These are phyloP conservation scores for Hypselothyrea guttata DNA, from an alignment of 2,888 invertebrate genomes.

Conservation along the genomic window DNA sequence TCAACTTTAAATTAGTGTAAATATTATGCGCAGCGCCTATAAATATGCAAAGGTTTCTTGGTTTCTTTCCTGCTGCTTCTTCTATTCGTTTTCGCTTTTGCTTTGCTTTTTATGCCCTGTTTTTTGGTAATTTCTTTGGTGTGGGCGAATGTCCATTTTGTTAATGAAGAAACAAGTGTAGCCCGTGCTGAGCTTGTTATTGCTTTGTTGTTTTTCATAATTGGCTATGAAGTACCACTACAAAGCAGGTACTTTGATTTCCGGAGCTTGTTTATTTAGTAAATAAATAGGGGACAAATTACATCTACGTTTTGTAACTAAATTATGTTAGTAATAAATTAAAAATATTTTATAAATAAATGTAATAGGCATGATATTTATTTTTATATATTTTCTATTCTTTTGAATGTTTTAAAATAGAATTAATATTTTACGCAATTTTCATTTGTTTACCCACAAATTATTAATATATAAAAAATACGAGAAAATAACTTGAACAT, in stretches of 20 bases:
- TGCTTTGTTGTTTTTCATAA: constrained; percentile 3
- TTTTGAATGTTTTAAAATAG: too few species aligned
- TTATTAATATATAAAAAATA: too few species aligned
- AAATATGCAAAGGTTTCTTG: constrained; percentile 62
- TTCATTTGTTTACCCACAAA: too few species aligned
- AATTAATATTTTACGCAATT: too few species aligned
- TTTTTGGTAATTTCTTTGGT: neutral
- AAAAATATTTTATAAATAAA: too few species aligned
- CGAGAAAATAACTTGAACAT: too few species aligned
- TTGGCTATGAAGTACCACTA: neutral
- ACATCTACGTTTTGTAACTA: too few species aligned
- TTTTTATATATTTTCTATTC: too few species aligned
- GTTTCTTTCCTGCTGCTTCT: too few species aligned
- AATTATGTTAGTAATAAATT: too few species aligned
- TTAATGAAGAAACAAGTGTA: constrained; percentile 55
- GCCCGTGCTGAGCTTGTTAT: constrained; percentile 11
- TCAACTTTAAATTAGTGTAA: constrained; percentile 62
- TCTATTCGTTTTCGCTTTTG: constrained; percentile 6
- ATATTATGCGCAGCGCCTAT: constrained; percentile 51
- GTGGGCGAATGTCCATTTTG: constrained; percentile 40
- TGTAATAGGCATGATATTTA: too few species aligned
- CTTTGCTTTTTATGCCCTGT: neutral
- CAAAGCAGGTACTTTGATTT: constrained; percentile 5
- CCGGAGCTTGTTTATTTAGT: neutral
- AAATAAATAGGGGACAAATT: too few species aligned